Evolutionary conservation across 1,140 invertebrate species (phyloP).

Genomic region (Apis laboriosa): DNA sequence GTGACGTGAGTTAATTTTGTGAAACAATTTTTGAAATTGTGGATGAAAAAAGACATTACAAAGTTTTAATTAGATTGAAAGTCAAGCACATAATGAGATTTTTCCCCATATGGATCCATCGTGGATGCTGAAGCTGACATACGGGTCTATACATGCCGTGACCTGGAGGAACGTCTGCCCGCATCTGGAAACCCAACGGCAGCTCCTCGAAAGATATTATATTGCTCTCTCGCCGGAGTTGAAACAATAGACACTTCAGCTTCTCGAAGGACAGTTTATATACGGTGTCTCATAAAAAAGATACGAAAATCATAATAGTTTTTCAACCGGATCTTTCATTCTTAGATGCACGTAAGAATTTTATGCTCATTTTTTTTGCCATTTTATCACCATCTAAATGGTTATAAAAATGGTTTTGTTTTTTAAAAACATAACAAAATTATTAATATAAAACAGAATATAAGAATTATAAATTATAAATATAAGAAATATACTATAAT

Average conservation of each 20-base stretch:
- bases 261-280: conserved; percentile 42
- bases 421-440: no score
- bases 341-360: neutral
- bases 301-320: neutral
- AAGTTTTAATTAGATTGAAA: conserved; percentile 30
- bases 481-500: no score
- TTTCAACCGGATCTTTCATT: neutral
- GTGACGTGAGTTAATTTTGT: neutral
- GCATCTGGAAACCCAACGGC: conserved; percentile 70
- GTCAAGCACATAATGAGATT: conserved; percentile 48
- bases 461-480: neutral
- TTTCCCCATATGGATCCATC: conserved; percentile 28
- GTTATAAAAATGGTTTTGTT: neutral
- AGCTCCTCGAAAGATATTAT: conserved; percentile 69
- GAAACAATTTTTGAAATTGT: neutral
- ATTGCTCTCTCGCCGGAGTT: conserved; percentile 66
- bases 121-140: conserved; percentile 31
- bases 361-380: neutral
- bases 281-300: conserved; percentile 39
- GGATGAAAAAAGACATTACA: neutral
- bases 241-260: conserved; percentile 70
- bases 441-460: no score
- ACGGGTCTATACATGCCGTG: conserved; percentile 47
- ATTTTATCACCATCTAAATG: neutral
- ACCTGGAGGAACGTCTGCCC: conserved; percentile 61